Conservation (phyloP, 2,113 vertebrate genomes). For the Rattus rattus region DNA sequence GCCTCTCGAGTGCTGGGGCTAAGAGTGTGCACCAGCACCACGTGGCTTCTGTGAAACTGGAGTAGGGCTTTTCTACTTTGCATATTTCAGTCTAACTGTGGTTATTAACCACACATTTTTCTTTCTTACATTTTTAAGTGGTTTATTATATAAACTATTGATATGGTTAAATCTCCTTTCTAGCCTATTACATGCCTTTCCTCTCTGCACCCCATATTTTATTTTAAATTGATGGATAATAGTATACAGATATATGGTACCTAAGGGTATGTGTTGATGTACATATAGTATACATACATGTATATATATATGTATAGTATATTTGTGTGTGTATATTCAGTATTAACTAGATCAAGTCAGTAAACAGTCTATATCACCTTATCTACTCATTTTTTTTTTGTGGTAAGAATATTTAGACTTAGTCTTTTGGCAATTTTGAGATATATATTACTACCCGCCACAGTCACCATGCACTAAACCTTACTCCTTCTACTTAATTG, state of each 20-base stretch:
- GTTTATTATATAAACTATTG: slow-evolving; percentile 74
- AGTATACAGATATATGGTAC: not conserved
- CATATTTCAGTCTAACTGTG: not conserved
- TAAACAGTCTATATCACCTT: not conserved
- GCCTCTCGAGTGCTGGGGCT: not conserved
- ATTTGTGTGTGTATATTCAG: not conserved
- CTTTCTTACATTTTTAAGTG: slow-evolving; percentile 66
- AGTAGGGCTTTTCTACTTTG: not conserved
- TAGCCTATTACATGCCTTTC: slow-evolving; percentile 50
- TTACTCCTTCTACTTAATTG: not conserved
- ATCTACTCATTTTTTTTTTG: not conserved
- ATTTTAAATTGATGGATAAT: slow-evolving; percentile 6
- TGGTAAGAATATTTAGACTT: not conserved
- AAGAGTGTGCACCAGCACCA: not conserved
- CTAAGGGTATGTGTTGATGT: not conserved
- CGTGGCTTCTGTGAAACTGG: not conserved
- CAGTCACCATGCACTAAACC: not conserved
- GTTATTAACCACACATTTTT: not conserved
- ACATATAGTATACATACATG: not conserved
- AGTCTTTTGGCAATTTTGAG: not conserved
- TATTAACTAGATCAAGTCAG: not conserved
- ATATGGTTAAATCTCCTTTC: slow-evolving; percentile 74
- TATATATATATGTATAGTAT: not conserved
- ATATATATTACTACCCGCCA: not conserved
- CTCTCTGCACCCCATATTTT: not conserved